phyloP scores from a whole-genome alignment of 2,113 vertebrate species.

The Labrus mixtus region DNA sequence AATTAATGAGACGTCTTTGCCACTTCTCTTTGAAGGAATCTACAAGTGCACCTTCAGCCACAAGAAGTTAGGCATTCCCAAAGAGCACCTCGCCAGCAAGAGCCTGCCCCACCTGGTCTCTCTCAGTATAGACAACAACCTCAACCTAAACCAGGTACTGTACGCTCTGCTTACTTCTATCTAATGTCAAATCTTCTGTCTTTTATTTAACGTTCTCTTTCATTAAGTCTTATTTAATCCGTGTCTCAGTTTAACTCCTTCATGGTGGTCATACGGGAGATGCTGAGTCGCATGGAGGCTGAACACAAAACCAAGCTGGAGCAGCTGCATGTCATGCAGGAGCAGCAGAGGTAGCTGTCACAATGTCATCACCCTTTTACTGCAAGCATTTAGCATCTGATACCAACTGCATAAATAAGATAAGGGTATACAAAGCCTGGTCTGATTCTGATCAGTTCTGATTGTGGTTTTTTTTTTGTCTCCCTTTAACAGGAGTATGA shows the following conservation, averaged over 20 bases:
- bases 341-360: conserved; percentile 93
- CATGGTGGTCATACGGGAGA: conserved; percentile 96
- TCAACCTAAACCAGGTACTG: conserved; percentile 96
- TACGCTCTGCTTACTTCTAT: not conserved
- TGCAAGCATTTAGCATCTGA: not conserved
- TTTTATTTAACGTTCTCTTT: not conserved
- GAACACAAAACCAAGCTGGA: conserved; percentile 99
- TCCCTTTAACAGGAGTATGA: conserved; percentile 81
- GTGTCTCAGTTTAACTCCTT: conserved; percentile 95
- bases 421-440: not conserved
- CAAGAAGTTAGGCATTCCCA: conserved; percentile 98
- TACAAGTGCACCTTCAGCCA: conserved; percentile 99
- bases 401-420: conserved; percentile 13
- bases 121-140: conserved; percentile 97
- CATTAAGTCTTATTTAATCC: not conserved
- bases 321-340: conserved; percentile 96
- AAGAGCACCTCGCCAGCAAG: conserved; percentile 95
- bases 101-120: conserved; percentile 95
- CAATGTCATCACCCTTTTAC: not conserved
- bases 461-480: not conserved
- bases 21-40: conserved; percentile 85
- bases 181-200: not conserved
- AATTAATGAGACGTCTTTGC: too few relatives aligned
- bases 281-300: conserved; percentile 93
- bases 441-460: not conserved